These are phyloP conservation scores for Anomalospiza imberbis DNA, from an alignment of 2,797 vertebrate genomes.

Conservation along the genomic window DNA sequence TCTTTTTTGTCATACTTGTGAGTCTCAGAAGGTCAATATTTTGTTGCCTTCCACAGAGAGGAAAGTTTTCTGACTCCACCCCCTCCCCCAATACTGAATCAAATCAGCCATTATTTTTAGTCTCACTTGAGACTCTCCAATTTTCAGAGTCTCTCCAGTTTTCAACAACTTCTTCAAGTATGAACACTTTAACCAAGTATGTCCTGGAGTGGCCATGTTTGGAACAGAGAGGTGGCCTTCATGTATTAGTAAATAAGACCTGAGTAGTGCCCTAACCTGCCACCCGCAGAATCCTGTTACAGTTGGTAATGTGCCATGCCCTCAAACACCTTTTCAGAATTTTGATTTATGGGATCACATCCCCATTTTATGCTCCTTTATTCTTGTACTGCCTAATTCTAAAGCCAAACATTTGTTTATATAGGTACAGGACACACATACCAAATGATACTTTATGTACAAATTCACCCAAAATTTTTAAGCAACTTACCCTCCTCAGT, in stretches of 20 bases:
- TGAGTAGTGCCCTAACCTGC: background rate
- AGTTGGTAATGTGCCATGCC: background rate
- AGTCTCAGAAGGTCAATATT: background rate
- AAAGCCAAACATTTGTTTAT: background rate
- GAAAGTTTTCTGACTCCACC: fast-evolving
- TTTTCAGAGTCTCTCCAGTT: background rate
- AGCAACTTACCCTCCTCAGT: background rate
- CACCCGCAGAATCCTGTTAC: background rate
- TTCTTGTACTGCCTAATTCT: background rate
- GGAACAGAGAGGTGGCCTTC: background rate
- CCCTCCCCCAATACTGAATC: background rate
- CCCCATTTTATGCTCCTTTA: background rate
- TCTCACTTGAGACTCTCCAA: background rate
- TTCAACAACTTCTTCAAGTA: background rate
- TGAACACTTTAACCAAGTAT: background rate
- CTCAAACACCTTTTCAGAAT: background rate
- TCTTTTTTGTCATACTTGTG: background rate
- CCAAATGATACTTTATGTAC: background rate
- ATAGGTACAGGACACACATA: background rate
- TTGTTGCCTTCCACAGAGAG: background rate
- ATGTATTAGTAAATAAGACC: background rate
- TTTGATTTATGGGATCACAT: background rate
- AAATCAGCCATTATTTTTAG: background rate
- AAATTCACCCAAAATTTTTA: background rate
- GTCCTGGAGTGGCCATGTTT: background rate